Evolutionary conservation across 1,140 invertebrate genomes (phyloP).

Genomic region (Bombyx mori): DNA sequence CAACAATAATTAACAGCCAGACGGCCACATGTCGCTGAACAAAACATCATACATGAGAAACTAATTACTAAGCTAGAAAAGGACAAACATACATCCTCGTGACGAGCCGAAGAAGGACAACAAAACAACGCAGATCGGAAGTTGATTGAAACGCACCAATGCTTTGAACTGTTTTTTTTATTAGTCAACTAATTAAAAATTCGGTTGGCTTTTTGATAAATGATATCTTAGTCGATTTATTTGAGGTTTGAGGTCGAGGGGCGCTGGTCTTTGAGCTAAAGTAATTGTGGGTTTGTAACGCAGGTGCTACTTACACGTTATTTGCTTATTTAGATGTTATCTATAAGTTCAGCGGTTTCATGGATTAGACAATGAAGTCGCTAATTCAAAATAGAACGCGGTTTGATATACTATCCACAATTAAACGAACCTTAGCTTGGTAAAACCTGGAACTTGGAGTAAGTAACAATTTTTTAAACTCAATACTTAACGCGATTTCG

Average conservation of each 20-base stretch:
- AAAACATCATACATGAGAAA: constrained; percentile 57
- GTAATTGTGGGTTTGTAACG: constrained; percentile 1
- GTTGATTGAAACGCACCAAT: constrained; percentile 54
- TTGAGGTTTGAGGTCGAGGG: constrained; percentile 14
- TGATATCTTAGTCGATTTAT: constrained; percentile 32
- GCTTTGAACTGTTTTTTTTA: constrained; percentile 51
- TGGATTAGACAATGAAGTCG: too few species aligned
- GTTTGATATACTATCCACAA: too few species aligned
- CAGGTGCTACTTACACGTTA: background rate
- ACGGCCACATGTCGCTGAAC: constrained; percentile 57
- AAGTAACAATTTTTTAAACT: too few species aligned
- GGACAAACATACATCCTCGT: constrained; percentile 12
- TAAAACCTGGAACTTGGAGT: too few species aligned
- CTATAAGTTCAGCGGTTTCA: too few species aligned
- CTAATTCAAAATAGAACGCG: too few species aligned
- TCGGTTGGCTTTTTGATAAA: constrained; percentile 40
- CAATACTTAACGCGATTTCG: too few species aligned
- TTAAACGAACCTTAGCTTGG: too few species aligned
- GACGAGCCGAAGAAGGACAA: constrained; percentile 20
- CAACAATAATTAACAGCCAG: constrained; percentile 47
- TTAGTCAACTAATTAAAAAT: constrained; percentile 54
- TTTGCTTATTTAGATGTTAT: too few species aligned
- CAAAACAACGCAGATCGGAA: constrained; percentile 42
- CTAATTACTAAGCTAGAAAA: constrained; percentile 45
- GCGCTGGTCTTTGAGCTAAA: background rate